Percentiles rank a stretch among this genome's conserved stretches.
Evolutionary conservation across 1,140 invertebrate species (phyloP).

Genomic region (Formica selysi): DNA sequence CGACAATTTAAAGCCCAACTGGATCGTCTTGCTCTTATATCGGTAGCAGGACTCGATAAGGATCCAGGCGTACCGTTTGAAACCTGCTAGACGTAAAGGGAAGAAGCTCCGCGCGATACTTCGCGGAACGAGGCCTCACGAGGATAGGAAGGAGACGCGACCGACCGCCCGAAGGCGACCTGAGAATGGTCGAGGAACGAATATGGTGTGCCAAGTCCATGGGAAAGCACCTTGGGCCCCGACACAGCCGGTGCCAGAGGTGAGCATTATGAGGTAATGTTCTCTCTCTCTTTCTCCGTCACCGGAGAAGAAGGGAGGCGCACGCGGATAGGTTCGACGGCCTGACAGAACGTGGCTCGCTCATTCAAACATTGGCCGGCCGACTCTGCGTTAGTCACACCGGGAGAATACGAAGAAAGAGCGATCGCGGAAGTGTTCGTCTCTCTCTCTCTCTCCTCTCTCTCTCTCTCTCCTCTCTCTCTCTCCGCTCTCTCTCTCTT

Average conservation of each 20-base stretch:
- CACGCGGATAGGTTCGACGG: conserved; percentile 71
- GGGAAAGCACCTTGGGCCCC: conserved; percentile 69
- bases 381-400: conserved; percentile 53
- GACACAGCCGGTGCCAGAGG: conserved; percentile 69
- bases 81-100: conserved; percentile 73
- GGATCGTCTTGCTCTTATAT: conserved; percentile 7
- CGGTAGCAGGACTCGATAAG: background rate
- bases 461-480: background rate
- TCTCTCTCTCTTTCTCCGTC: conserved; percentile 27
- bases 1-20: conserved; percentile 20
- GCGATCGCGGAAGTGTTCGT: conserved; percentile 12
- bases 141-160: conserved; percentile 53
- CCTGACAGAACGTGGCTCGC: conserved; percentile 65
- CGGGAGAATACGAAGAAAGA: conserved; percentile 44
- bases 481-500: no score
- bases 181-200: conserved; percentile 64
- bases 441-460: background rate
- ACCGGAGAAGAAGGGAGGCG: conserved; percentile 28
- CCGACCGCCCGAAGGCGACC: conserved; percentile 44
- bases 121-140: conserved; percentile 56
- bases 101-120: conserved; percentile 59
- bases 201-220: conserved; percentile 71
- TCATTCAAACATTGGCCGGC: conserved; percentile 66
- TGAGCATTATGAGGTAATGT: conserved; percentile 74
- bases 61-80: conserved; percentile 17